Evolutionary conservation across 2,797 vertebrate species (phyloP).

Genomic region (Arnoldichthys spilopterus): DNA sequence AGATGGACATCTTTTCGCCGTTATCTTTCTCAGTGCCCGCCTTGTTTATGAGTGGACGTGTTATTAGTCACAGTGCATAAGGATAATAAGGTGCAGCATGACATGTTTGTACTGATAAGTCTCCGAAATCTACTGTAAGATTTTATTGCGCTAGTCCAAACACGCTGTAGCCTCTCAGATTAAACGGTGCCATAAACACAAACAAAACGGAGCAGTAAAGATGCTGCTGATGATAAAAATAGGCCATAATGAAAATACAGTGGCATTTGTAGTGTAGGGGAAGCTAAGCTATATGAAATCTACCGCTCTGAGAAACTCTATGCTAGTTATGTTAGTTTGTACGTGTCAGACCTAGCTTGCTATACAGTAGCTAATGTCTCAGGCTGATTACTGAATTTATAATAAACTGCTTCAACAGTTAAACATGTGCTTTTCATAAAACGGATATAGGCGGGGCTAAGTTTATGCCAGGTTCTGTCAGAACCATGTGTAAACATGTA

Average conservation of each 20-base stretch:
- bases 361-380: too few species aligned
- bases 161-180: background rate
- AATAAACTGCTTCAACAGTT: too few species aligned
- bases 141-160: constrained; percentile 18
- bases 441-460: too few species aligned
- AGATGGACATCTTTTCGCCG: constrained; percentile 22
- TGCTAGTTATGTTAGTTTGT: background rate
- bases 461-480: too few species aligned
- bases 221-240: background rate
- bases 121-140: constrained; percentile 7
- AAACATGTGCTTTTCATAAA: too few species aligned
- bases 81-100: constrained; percentile 13
- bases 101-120: constrained; percentile 38
- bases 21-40: constrained; percentile 22
- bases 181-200: constrained; percentile 18
- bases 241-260: background rate
- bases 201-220: constrained; percentile 22
- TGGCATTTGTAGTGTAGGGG: background rate
- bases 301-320: too few species aligned
- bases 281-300: background rate
- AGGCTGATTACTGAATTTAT: too few species aligned
- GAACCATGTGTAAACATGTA: too few species aligned
- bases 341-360: too few species aligned
- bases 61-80: constrained; percentile 37
- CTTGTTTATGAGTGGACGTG: constrained; percentile 34